Evolutionary conservation across 2,113 vertebrate species (phyloP).

Genomic region (Dascyllus trimaculatus): DNA sequence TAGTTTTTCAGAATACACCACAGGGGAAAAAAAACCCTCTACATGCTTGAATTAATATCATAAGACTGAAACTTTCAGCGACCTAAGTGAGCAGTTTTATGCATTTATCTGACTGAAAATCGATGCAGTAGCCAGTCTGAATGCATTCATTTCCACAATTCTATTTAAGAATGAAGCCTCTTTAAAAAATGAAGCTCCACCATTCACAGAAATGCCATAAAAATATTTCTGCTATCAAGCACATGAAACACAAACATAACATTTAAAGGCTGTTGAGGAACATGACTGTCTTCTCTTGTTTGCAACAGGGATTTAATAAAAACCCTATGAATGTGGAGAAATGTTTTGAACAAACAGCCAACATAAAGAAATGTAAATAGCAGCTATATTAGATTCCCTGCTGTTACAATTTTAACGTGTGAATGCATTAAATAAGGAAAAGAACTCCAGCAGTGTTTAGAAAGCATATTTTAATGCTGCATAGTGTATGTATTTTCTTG

Average conservation of each 20-base stretch:
- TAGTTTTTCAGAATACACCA: no score
- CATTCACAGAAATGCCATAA: background rate
- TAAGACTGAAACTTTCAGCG: background rate
- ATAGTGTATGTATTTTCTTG: slow-evolving; percentile 16
- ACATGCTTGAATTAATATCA: background rate
- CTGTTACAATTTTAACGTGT: slow-evolving; percentile 49
- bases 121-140: background rate
- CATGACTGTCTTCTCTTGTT: background rate
- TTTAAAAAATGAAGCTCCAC: background rate
- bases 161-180: background rate
- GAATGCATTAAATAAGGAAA: slow-evolving; percentile 36
- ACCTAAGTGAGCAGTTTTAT: background rate
- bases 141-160: background rate
- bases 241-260: background rate
- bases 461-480: slow-evolving; percentile 12
- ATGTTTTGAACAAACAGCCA: slow-evolving; percentile 7
- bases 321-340: slow-evolving; percentile 3
- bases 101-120: background rate
- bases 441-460: slow-evolving; percentile 10
- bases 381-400: background rate
- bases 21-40: no score
- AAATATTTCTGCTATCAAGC: background rate
- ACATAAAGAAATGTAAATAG: slow-evolving; percentile 32
- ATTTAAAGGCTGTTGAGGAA: background rate
- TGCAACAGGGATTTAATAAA: background rate